Evolutionary conservation across 2,113 vertebrate genomes (phyloP).

Genomic region (Tragelaphus imberbis): DNA sequence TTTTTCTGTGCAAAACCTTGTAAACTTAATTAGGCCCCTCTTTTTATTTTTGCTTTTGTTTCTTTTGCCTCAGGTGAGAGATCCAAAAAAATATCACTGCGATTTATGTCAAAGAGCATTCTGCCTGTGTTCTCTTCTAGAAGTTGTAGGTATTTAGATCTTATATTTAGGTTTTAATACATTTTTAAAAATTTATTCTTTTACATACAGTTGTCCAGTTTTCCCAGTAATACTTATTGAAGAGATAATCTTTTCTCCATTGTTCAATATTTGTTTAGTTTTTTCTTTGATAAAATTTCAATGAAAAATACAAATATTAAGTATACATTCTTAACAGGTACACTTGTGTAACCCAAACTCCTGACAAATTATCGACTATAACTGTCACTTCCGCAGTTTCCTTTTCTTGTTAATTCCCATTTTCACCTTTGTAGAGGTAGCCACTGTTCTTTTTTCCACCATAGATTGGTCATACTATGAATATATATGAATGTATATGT

Average conservation of each 20-base stretch:
- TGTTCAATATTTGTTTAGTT: neutral
- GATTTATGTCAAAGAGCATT: neutral
- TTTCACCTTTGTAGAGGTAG: neutral
- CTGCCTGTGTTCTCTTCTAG: neutral
- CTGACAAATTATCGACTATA: neutral
- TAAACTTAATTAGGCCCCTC: neutral
- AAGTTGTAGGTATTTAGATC: neutral
- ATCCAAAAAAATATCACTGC: neutral
- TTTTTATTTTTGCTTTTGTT: neutral
- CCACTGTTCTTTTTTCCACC: neutral
- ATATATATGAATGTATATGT: neutral
- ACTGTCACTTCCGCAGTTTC: neutral
- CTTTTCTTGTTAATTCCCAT: neutral
- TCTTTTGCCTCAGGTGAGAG: neutral
- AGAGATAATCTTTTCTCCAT: neutral
- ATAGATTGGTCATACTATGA: neutral
- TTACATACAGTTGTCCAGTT: neutral
- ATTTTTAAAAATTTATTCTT: neutral
- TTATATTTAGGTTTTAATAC: neutral
- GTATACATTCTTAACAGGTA: neutral
- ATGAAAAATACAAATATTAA: neutral
- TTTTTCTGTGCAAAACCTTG: neutral
- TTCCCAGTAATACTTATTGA: neutral
- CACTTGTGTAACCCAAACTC: neutral
- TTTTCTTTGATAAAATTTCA: neutral